These are phyloP conservation scores for Melopsittacus undulatus DNA, from an alignment of 2,797 vertebrate genomes.

Conservation along the genomic window DNA sequence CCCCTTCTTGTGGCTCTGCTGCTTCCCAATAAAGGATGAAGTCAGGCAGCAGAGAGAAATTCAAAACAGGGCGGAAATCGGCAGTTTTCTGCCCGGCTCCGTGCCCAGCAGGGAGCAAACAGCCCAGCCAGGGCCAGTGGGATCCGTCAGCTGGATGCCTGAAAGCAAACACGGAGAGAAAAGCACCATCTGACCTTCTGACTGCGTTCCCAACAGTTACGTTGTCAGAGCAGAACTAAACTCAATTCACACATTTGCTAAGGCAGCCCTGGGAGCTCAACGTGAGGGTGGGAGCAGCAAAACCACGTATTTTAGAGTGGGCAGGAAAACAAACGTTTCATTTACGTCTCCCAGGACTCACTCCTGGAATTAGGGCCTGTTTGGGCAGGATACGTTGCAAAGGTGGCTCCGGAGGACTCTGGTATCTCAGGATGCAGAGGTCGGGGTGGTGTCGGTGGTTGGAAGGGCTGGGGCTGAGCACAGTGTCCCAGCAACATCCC, in stretches of 20 bases:
- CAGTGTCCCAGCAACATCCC: not conserved
- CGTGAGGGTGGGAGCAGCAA: not conserved
- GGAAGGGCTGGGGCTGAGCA: not conserved
- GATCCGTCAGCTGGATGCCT: constrained; percentile 31
- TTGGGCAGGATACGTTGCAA: not conserved
- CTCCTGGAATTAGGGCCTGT: not conserved
- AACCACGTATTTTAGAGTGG: not conserved
- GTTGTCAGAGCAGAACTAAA: not conserved
- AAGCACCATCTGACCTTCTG: constrained; percentile 42
- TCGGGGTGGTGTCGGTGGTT: fast-evolving
- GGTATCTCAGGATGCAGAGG: not conserved
- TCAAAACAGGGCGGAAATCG: not conserved
- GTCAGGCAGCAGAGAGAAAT: not conserved
- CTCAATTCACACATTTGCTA: not conserved
- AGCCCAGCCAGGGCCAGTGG: constrained; percentile 21
- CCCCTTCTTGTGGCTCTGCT: not conserved
- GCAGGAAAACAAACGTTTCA: not conserved
- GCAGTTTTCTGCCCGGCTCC: not conserved
- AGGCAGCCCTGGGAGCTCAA: not conserved
- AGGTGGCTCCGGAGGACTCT: not conserved
- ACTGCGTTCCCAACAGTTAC: not conserved
- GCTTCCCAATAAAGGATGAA: not conserved
- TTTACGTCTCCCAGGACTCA: not conserved
- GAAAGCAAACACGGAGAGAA: constrained; percentile 11
- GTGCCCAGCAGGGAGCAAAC: not conserved